Conservation (phyloP, 2,888 invertebrate species). For the Polydesmus complanatus region DNA sequence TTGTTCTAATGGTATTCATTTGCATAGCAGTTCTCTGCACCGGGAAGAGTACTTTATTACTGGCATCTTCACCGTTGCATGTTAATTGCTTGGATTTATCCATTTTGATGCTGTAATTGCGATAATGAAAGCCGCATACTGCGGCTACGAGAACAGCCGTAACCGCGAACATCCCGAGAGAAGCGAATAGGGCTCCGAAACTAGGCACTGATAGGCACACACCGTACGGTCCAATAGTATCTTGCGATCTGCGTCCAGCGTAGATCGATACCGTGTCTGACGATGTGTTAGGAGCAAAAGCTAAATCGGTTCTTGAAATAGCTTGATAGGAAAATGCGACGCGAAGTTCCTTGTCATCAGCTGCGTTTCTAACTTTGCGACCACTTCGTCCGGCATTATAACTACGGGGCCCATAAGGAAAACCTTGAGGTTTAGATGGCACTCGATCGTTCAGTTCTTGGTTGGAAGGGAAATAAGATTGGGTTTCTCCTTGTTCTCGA, state of each 20-base stretch:
- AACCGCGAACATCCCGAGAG: conserved; percentile 11
- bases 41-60: neutral
- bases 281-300: conserved; percentile 55
- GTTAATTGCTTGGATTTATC: neutral
- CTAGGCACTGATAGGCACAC: conserved; percentile 9
- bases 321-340: conserved; percentile 81
- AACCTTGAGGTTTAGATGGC: conserved; percentile 38
- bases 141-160: conserved; percentile 13
- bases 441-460: neutral
- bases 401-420: conserved; percentile 64
- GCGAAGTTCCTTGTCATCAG: conserved; percentile 47
- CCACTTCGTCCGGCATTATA: conserved; percentile 23
- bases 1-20: conserved; percentile 4
- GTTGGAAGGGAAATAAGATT: conserved; percentile 1
- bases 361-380: conserved; percentile 51
- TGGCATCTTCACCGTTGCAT: neutral
- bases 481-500: neutral
- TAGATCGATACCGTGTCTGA: conserved; percentile 8
- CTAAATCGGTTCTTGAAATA: conserved; percentile 79
- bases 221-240: neutral
- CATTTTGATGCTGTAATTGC: neutral
- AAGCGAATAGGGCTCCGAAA: conserved; percentile 11
- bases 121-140: conserved; percentile 11
- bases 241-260: neutral
- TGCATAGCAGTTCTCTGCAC: neutral